Evolutionary conservation across 2,888 invertebrate genomes (phyloP), one percentile per base, ranked within the genome.

Genomic region (Leptinotarsa haldemani): DNA sequence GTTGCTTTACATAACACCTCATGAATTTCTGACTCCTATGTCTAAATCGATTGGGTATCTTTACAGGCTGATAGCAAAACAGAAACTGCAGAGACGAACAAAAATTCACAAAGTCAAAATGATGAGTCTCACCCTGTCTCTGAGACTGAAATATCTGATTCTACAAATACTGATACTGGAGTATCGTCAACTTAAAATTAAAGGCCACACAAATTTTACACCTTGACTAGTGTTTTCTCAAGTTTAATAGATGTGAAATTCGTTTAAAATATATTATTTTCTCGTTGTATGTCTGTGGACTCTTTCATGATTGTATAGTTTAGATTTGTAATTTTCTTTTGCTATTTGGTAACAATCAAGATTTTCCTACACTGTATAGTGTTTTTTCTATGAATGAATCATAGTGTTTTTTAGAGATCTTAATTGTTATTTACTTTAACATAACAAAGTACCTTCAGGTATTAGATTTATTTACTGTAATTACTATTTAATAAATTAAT

Each of bases 61-160:
- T 89, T 88, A 84, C 88, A 89, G 89, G 89, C 88, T 83, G 85
- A 87, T 86, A 88, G 85, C 85, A 88, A 88, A 88, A 82, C 80
- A 77, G 82, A 80, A 71, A 86, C 87, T 85, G 85, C 87, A 85
- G 86, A 87, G 87, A 87, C 88, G 82, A 84, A 83, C 84, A 83
- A 84, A 84, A 85, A 83, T 83, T 84, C 84, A 81, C 80, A 83
- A 77, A 82, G 71, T 81, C 82, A 80, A 80, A 76, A 79, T 77
- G 77, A 79, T 78, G 78, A 74, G 80, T 82, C 84, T 83, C 82
- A 81, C 79, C 80, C 81, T 80, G 80, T 81, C 74, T 76, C 80
- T 79, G 82, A 81, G 79, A 79, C 77, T 72, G 74, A 79, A 80
- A 80, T 80, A 78, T 80, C 81, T 82, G 83, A 83, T 77, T 78